A percentile compares a stretch with the other conserved stretches of the same genome.
Conservation (phyloP, 1,140 invertebrate species). For the Apocrypta bakeri region DNA sequence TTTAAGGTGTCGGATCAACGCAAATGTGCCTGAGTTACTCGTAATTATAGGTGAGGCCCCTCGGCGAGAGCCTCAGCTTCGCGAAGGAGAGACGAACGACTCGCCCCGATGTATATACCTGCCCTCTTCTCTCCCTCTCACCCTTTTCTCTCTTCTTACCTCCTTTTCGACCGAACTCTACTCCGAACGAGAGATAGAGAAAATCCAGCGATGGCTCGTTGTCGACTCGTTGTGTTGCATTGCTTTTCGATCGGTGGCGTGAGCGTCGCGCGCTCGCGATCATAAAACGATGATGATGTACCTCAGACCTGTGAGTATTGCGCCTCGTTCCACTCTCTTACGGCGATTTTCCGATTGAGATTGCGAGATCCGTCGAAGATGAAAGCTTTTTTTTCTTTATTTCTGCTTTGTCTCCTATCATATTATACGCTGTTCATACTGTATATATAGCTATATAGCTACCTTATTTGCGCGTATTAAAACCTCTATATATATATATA, state of each 20-base stretch:
- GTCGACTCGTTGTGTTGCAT: constrained; percentile 34
- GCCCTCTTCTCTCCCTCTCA: constrained; percentile 16
- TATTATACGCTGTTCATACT: too few species aligned
- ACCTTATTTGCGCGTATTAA: background rate
- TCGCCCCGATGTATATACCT: constrained; percentile 9
- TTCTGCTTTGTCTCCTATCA: too few species aligned
- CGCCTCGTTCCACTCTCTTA: background rate
- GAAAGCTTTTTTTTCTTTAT: background rate
- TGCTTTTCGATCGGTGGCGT: constrained; percentile 24
- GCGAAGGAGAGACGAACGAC: constrained; percentile 18
- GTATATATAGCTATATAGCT: background rate
- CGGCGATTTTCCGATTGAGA: constrained; percentile 38
- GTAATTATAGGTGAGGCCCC: constrained; percentile 71
- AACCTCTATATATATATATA: too few species aligned
- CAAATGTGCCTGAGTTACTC: constrained; percentile 76
- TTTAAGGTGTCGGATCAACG: constrained; percentile 76
- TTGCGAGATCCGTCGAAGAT: constrained; percentile 9
- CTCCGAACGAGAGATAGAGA: constrained; percentile 11
- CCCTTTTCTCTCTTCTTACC: constrained; percentile 9
- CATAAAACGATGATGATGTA: constrained; percentile 22
- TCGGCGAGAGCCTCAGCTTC: constrained; percentile 65
- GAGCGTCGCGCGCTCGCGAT: background rate
- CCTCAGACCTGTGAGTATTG: constrained; percentile 1
- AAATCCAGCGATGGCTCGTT: constrained; percentile 16
- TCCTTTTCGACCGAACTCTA: background rate